Evolutionary conservation across 2,113 vertebrate genomes (phyloP), one percentile per base, ranked within the genome.

Genomic region (Micromys minutus): DNA sequence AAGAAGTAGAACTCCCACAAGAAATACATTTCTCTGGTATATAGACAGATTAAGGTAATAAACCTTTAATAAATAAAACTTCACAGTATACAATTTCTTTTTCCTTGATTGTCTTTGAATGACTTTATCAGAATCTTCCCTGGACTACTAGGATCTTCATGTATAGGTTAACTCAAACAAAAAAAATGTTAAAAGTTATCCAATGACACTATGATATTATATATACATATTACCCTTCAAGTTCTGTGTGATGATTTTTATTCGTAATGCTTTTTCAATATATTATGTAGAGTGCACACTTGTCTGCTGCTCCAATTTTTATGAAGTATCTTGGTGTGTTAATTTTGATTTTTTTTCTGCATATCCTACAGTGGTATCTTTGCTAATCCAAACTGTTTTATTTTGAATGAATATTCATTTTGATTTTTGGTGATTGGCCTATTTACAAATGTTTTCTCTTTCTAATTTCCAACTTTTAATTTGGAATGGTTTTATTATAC

Each of bases 401-500:
- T 26, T 86, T 79, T 77, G 31, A 87, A 76, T 5, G 34, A 72
- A n/a, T 92, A 90, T 77, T 81, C 42, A 95, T 87, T 84, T 84
- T 17, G 89, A 24, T 81, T 39, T 88, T 80, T 91, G 24, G 79
- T 52, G 50, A 93, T 29, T 63, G 63, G 2, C 74, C 57, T 29
- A 16, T 39, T 90, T 94, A 90, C 3, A 91, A 88, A 22, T 34
- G 5, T 88, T 93, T 74, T 1, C 3, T 88, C 19, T 80, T 90
- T 13, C 6, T 16, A 57, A 86, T 69, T 75, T 95, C 31, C 79
- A 77, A 47, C 16, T 80, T 47, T 57, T 39, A 85, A 47, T 87
- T 39, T 42, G 76, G 12, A 91, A 3, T 16, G 55, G 59, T 96
- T 91, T 63, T n/a, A 61, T 75, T 87, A 83, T 36, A 90, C 34